phyloP scores from a whole-genome alignment of 2,113 vertebrate species.

The Atractosteus spatula region DNA sequence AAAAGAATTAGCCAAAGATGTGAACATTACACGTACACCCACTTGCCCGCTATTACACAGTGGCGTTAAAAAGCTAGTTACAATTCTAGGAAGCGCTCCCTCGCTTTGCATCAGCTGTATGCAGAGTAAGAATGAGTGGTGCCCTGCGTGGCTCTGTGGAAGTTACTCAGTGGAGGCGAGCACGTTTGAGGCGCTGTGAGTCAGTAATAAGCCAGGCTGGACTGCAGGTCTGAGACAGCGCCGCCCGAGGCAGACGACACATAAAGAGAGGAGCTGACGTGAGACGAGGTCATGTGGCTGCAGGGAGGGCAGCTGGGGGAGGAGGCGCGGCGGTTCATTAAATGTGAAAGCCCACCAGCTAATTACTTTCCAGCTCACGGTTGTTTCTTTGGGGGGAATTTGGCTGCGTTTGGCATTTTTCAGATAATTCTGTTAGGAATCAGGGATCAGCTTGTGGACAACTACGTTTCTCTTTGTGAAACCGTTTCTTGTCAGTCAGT shows the following conservation, averaged over 20 bases:
- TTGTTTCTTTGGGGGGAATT: no score
- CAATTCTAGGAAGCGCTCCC: no score
- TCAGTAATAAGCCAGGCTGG: conserved; percentile 61
- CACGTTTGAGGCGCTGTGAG: conserved; percentile 49
- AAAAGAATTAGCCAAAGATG: no score
- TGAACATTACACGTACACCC: no score
- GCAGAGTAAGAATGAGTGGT: conserved; percentile 27
- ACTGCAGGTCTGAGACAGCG: conserved; percentile 46
- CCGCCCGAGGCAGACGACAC: conserved; percentile 53
- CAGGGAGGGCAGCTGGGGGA: background rate
- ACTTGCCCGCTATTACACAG: no score
- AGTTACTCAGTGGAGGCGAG: conserved; percentile 36
- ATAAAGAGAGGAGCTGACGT: conserved; percentile 51
- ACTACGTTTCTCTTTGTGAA: background rate
- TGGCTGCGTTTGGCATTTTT: no score
- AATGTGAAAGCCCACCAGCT: background rate
- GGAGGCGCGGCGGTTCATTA: background rate
- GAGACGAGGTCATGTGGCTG: conserved; percentile 23
- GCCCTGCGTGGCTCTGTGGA: conserved; percentile 1
- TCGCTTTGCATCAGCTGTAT: conserved; percentile 7
- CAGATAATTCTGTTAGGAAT: no score
- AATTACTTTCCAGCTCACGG: background rate
- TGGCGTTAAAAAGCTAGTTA: no score
- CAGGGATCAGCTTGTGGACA: no score
- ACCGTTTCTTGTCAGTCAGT: background rate